phyloP scores from a whole-genome alignment of 2,797 vertebrate species.

The Acrossocheilus wenchowensis region DNA sequence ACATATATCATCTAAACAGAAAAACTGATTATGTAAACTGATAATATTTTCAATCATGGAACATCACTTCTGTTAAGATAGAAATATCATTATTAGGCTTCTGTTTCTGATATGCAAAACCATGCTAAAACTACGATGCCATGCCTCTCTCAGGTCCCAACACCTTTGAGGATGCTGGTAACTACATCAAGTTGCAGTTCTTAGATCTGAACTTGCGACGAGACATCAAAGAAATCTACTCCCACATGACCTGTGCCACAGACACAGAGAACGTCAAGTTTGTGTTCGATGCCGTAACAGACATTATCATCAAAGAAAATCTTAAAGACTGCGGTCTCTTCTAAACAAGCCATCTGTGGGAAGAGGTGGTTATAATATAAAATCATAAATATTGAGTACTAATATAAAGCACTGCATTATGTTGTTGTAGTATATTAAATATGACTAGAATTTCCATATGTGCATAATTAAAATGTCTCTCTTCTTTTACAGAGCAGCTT shows the following conservation, averaged over 20 bases:
- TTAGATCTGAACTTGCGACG: constrained; percentile 92
- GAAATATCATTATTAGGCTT: neutral
- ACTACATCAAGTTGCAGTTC: constrained; percentile 97
- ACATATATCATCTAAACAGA: neutral
- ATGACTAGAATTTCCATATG: neutral
- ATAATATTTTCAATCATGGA: neutral
- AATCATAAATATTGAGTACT: neutral
- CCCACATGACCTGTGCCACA: constrained; percentile 98
- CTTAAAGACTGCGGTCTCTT: constrained; percentile 98
- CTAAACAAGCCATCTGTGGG: constrained; percentile 73
- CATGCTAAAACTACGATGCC: constrained; percentile 3
- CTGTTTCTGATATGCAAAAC: neutral
- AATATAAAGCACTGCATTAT: neutral
- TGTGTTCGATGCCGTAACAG: constrained; percentile 96
- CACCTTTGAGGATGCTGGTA: constrained; percentile 93
- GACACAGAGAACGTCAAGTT: constrained; percentile 99
- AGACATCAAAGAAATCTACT: constrained; percentile 97
- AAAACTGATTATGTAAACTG: neutral
- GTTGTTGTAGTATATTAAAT: neutral
- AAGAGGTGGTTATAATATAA: constrained; percentile 36
- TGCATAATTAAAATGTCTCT: neutral
- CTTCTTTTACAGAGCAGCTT: neutral
- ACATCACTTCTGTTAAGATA: neutral
- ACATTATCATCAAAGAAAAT: constrained; percentile 99
- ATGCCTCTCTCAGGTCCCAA: constrained; percentile 84